Evolutionary conservation across 2,797 vertebrate species (phyloP).

Genomic region (Myotis myotis): DNA sequence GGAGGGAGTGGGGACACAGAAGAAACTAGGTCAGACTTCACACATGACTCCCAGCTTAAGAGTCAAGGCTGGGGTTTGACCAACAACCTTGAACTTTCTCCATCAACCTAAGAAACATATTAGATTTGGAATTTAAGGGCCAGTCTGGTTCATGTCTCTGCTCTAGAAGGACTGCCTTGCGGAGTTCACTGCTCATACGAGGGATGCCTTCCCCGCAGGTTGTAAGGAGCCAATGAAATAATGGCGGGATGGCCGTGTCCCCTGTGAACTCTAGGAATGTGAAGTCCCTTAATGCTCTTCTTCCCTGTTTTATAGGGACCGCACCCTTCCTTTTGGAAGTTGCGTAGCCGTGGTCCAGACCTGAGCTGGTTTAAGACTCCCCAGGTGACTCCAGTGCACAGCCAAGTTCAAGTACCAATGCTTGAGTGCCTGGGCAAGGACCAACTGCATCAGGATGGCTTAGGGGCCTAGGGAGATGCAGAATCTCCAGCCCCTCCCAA

Average conservation of each 20-base stretch:
- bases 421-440: neutral
- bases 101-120: neutral
- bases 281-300: neutral
- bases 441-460: neutral
- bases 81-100: neutral
- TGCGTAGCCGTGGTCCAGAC: neutral
- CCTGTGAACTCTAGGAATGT: neutral
- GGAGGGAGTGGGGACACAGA: too few relatives aligned
- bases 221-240: neutral
- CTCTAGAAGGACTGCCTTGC: neutral
- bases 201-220: neutral
- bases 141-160: neutral
- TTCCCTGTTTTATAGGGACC: neutral
- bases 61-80: neutral
- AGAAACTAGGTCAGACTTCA: neutral
- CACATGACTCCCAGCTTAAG: neutral
- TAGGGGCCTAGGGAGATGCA: neutral
- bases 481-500: neutral
- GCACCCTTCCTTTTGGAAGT: neutral
- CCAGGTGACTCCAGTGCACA: neutral
- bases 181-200: neutral
- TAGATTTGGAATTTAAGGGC: neutral
- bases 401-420: neutral
- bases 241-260: neutral
- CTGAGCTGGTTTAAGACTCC: neutral